Conservation (phyloP, 2,113 vertebrate species). For the Plectropomus leopardus region DNA sequence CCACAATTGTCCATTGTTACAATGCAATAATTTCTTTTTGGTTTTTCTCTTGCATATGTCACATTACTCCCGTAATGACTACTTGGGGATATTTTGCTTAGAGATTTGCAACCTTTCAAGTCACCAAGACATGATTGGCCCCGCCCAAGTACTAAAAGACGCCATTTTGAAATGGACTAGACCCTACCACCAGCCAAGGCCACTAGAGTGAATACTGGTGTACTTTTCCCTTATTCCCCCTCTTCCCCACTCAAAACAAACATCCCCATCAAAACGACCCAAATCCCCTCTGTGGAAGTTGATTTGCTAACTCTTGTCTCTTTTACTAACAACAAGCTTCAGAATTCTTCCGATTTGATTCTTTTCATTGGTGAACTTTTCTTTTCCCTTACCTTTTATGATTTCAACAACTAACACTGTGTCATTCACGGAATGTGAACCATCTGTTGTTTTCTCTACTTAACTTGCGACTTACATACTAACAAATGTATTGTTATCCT, state of each 20-base stretch:
- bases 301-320: conserved; percentile 89
- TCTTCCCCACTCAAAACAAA: conserved; percentile 64
- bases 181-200: conserved; percentile 39
- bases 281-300: conserved; percentile 77
- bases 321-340: conserved; percentile 91
- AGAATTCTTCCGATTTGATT: conserved; percentile 81
- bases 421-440: conserved; percentile 91
- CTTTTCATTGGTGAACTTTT: conserved; percentile 79
- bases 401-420: conserved; percentile 90
- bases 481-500: conserved; percentile 84
- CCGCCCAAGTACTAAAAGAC: conserved; percentile 40
- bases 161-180: conserved; percentile 25
- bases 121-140: conserved; percentile 59
- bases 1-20: conserved; percentile 21
- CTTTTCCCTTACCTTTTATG: conserved; percentile 79
- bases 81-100: conserved; percentile 14
- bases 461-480: conserved; percentile 86
- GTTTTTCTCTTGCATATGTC: conserved; percentile 36
- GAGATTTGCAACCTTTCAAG: conserved; percentile 38
- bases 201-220: conserved; percentile 70
- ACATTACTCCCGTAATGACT: conserved; percentile 39
- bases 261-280: conserved; percentile 58
- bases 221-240: conserved; percentile 80
- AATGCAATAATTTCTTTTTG: conserved; percentile 45
- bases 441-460: conserved; percentile 86